A percentile compares a stretch with the other conserved stretches of the same genome.
phyloP scores from a whole-genome alignment of 2,888 invertebrate genomes.

The Cataglyphis albicans region DNA sequence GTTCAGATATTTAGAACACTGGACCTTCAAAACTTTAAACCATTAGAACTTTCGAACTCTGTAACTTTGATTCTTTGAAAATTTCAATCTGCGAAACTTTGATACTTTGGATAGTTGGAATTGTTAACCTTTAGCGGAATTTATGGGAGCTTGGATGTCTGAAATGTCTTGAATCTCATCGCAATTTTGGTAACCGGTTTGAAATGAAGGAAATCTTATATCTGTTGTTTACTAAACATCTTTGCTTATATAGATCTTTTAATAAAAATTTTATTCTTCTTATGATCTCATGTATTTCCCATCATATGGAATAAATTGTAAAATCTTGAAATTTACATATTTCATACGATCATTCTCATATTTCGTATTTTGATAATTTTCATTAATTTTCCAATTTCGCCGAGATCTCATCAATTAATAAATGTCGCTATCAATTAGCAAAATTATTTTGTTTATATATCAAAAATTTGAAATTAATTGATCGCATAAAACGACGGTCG shows the following conservation, averaged over 20 bases:
- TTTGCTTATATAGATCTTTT: not conserved
- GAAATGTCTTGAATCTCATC: conserved; percentile 12
- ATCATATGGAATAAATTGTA: too few species aligned
- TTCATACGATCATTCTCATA: not conserved
- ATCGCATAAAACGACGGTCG: not conserved
- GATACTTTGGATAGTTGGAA: conserved; percentile 48
- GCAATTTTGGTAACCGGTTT: not conserved
- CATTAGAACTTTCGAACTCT: conserved; percentile 41
- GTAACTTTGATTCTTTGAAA: conserved; percentile 50
- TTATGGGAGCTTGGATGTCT: conserved; percentile 18
- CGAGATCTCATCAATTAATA: not conserved
- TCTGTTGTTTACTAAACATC: conserved; percentile 3
- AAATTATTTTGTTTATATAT: not conserved
- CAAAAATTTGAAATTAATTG: not conserved
- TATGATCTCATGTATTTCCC: not conserved
- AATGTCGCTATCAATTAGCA: not conserved
- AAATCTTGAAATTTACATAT: not conserved
- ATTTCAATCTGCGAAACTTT: conserved; percentile 53
- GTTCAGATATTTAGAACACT: conserved; percentile 47
- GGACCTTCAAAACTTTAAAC: conserved; percentile 38
- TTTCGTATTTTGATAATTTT: not conserved
- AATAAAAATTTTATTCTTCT: not conserved
- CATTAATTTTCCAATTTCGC: not conserved
- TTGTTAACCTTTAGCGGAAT: conserved; percentile 51
- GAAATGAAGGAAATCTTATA: not conserved